Percentiles rank a stretch among this genome's conserved stretches.
These are phyloP conservation scores for Petrosia ficiformis DNA, from an alignment of 37 sponge, comb jelly and placozoan species.

Conservation along the genomic window DNA sequence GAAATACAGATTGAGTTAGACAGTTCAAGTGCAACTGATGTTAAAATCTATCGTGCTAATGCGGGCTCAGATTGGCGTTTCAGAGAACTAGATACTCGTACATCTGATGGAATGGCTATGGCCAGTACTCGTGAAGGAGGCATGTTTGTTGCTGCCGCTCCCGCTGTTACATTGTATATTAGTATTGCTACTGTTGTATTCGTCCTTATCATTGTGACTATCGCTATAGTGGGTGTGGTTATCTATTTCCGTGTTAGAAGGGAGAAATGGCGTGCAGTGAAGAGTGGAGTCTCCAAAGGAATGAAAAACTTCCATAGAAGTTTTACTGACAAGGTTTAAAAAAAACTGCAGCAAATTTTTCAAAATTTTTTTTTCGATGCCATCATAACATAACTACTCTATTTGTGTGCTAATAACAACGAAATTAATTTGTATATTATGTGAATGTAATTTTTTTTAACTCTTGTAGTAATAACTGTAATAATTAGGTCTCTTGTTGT, in stretches of 20 bases:
- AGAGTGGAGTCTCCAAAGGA: slow-evolving; percentile 7
- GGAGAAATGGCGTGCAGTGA: slow-evolving; percentile 44
- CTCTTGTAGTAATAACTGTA: too few relatives aligned
- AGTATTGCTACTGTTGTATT: slow-evolving; percentile 23
- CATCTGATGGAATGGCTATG: slow-evolving; percentile 27
- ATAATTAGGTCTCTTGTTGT: too few relatives aligned
- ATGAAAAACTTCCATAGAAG: slow-evolving; percentile 60
- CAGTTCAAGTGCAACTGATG: not conserved
- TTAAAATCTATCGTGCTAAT: slow-evolving; percentile 34
- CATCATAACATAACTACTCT: too few relatives aligned
- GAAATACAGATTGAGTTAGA: slow-evolving; percentile 7
- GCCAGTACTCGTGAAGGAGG: slow-evolving; percentile 59
- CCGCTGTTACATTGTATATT: slow-evolving; percentile 14
- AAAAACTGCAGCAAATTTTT: too few relatives aligned
- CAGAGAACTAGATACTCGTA: slow-evolving; percentile 23
- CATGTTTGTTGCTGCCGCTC: slow-evolving; percentile 59
- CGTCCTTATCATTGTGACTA: slow-evolving; percentile 46
- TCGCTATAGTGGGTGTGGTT: slow-evolving; percentile 9
- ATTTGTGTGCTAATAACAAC: too few relatives aligned
- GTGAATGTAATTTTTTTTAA: too few relatives aligned
- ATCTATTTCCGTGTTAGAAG: slow-evolving; percentile 53
- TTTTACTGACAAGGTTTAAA: slow-evolving; percentile 76
- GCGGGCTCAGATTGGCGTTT: too few relatives aligned
- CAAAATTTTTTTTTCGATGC: too few relatives aligned
- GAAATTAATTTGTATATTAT: too few relatives aligned